These are phyloP conservation scores for Epistrophe grossulariae DNA, from an alignment of 2,888 invertebrate species.

Conservation along the genomic window DNA sequence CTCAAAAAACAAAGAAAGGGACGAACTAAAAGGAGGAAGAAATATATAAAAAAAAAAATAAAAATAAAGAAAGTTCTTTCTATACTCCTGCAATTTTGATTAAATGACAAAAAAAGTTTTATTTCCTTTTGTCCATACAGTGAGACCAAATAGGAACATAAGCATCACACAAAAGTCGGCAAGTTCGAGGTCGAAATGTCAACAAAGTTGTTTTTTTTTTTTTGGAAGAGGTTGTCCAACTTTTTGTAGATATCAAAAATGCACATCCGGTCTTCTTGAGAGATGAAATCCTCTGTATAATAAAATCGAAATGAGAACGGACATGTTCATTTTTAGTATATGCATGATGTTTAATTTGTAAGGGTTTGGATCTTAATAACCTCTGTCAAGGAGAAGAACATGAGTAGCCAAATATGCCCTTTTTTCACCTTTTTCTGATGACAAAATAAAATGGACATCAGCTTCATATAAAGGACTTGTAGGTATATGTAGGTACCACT, in stretches of 20 bases:
- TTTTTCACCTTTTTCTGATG: neutral
- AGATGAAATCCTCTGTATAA: constrained; percentile 50
- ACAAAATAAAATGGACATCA: neutral
- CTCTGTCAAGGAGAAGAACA: constrained; percentile 46
- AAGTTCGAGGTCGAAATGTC: constrained; percentile 70
- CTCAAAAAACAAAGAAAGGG: constrained; percentile 38
- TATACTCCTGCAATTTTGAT: constrained; percentile 65
- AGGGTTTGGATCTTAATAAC: constrained; percentile 28
- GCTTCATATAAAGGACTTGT: too few species aligned
- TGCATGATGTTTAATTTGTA: neutral
- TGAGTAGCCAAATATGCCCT: neutral
- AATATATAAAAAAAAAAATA: constrained; percentile 11
- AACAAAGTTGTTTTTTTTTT: constrained; percentile 41
- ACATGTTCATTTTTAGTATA: neutral
- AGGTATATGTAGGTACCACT: too few species aligned
- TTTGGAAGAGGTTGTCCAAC: neutral
- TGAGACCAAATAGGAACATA: constrained; percentile 22
- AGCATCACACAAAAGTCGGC: constrained; percentile 50
- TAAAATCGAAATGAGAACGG: constrained; percentile 59
- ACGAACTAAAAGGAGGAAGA: constrained; percentile 19
- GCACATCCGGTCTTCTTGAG: constrained; percentile 46
- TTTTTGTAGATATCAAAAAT: constrained; percentile 19
- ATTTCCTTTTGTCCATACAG: constrained; percentile 1
- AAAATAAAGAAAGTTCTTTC: constrained; percentile 5
- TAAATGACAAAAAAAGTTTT: constrained; percentile 70